Conservation (phyloP, 1,140 invertebrate species). For the Hycleus phaleratus region DNA sequence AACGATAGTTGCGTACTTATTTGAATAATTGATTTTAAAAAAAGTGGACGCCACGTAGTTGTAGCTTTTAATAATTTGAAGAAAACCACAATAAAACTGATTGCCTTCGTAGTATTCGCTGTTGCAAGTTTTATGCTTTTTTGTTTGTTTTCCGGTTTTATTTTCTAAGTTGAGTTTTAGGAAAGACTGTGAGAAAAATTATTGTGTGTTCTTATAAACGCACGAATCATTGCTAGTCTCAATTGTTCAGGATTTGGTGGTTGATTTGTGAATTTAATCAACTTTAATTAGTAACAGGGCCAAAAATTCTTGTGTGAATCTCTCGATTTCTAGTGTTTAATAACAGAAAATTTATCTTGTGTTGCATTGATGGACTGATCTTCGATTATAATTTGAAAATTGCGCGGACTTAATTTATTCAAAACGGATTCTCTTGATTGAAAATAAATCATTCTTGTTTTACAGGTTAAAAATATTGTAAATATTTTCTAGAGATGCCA, state of each 20-base stretch:
- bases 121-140: background rate
- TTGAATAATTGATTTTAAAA: background rate
- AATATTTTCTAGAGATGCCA: constrained; percentile 22
- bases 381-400: background rate
- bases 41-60: constrained; percentile 1
- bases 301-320: background rate
- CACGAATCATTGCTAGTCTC: constrained; percentile 15
- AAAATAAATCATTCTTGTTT: background rate
- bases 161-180: background rate
- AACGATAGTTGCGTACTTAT: constrained; percentile 17
- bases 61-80: background rate
- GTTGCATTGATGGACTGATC: too few species aligned
- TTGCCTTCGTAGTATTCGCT: constrained; percentile 12
- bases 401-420: background rate
- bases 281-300: background rate
- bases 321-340: background rate
- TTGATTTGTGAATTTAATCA: constrained; percentile 9
- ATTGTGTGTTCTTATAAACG: constrained; percentile 4
- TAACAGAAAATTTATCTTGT: too few species aligned
- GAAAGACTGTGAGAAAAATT: constrained; percentile 1
- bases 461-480: background rate
- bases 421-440: too few species aligned
- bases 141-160: background rate
- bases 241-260: constrained; percentile 19
- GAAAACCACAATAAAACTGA: background rate